Percentiles rank a stretch among this genome's conserved stretches.
Conservation (phyloP, 1,140 invertebrate genomes). For the Arctopsyche grandis region DNA sequence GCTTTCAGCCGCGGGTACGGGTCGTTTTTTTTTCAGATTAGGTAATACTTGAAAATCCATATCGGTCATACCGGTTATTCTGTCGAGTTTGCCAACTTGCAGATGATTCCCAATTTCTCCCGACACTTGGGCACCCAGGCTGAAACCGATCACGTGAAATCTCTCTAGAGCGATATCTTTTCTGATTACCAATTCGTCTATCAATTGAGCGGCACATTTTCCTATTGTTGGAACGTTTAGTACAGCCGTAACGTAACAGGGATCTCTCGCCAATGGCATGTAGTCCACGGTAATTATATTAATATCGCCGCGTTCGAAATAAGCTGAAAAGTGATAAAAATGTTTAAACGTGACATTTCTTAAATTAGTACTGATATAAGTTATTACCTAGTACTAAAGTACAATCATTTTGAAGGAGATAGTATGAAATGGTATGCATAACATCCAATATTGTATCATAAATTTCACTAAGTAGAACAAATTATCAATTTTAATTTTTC, state of each 20-base stretch:
- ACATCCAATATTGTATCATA: too few species aligned
- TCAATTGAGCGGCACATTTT: slow-evolving; percentile 70
- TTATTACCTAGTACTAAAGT: not conserved
- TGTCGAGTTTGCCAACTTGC: slow-evolving; percentile 62
- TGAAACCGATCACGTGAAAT: slow-evolving; percentile 91
- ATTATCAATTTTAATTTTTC: slow-evolving; percentile 1
- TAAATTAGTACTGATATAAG: too few species aligned
- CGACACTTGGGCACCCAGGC: slow-evolving; percentile 87
- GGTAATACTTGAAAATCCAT: not conserved
- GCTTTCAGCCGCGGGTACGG: not conserved
- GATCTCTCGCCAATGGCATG: slow-evolving; percentile 64
- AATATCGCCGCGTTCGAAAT: slow-evolving; percentile 66
- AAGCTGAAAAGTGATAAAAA: slow-evolving; percentile 59
- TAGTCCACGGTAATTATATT: slow-evolving; percentile 74
- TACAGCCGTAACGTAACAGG: slow-evolving; percentile 70
- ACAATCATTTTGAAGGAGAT: too few species aligned
- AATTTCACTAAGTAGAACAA: not conserved
- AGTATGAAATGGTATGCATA: too few species aligned
- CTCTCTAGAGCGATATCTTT: slow-evolving; percentile 67
- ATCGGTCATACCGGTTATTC: slow-evolving; percentile 65
- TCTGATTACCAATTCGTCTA: slow-evolving; percentile 70
- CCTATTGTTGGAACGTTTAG: slow-evolving; percentile 68
- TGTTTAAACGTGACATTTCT: too few species aligned
- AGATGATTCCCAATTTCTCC: slow-evolving; percentile 79
- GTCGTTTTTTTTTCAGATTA: not conserved